Evolutionary conservation across 92 coral and sea anemone species (phyloP).

Genomic region (Epizoanthus rinbou): DNA sequence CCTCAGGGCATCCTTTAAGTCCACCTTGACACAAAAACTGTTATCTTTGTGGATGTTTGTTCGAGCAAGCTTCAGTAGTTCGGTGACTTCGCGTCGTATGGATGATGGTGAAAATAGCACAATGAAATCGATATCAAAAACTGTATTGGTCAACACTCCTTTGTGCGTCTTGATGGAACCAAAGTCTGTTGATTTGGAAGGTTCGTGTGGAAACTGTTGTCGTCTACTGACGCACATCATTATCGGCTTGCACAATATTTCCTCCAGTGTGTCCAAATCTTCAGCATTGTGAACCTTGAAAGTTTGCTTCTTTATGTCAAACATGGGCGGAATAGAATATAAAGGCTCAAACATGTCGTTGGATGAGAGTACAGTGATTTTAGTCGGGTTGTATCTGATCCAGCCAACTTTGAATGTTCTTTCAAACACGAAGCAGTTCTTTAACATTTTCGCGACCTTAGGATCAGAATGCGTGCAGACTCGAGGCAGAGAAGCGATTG

Average conservation of each 20-base stretch:
- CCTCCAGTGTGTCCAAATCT: neutral
- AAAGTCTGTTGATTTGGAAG: neutral
- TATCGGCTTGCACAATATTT: neutral
- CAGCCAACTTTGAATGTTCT: neutral
- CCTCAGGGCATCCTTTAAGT: constrained; percentile 13
- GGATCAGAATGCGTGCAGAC: neutral
- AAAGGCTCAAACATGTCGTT: neutral
- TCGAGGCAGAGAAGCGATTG: constrained; percentile 5
- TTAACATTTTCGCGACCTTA: neutral
- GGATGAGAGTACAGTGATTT: constrained; percentile 3
- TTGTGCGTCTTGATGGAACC: neutral
- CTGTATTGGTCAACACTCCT: constrained; percentile 6
- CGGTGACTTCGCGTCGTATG: neutral
- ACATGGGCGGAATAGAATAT: neutral
- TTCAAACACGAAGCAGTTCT: constrained; percentile 4
- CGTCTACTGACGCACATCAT: constrained; percentile 14
- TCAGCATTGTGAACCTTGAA: neutral
- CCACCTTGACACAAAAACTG: constrained; percentile 31
- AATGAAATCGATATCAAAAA: constrained; percentile 2
- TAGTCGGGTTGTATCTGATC: neutral
- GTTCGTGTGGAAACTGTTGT: neutral
- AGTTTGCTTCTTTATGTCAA: constrained; percentile 16
- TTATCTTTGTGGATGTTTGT: neutral
- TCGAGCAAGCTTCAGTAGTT: neutral
- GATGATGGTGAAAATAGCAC: neutral